Base-by-base conservation (phyloP, 2,888 invertebrate species). In the Apodemia duryi region DNA sequence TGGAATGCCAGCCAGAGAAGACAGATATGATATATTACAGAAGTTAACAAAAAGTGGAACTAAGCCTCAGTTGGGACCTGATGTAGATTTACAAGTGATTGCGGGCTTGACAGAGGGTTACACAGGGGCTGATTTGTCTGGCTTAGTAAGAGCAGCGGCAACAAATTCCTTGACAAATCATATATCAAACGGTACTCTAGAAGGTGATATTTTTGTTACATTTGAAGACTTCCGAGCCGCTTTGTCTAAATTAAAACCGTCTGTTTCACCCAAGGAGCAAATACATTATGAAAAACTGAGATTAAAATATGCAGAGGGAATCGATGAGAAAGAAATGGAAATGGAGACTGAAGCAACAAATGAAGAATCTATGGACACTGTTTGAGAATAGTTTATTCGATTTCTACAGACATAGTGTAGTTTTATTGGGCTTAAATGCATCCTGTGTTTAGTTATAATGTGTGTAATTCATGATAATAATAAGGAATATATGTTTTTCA, bases 51-150 rank as follows among this genome's bases (percentile, higher is more conserved):
- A 98, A 95, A 94, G 95, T 78, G 97, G 98, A 21, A 96, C 95
- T 0, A 94, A 93, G 73, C 98, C 98, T 0, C 92, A 91, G 68
- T 83, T 99, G 65, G 94, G 94, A 0, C 86, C 93, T 0, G 97
- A 97, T 83, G 97, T 98, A 0, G 93, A 95, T 78, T 90, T 99
- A 70, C 92, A 93, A 71, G 88, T 92, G 4, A 90, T 99, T 60
- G 96, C 96, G 0, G 92, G 85, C 10, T 92, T 95, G 67, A 93
- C 94, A 6, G 94, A 96, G 21, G 96, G 97, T 13, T 98, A 95
- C 79, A 97, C 98, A 0, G 99, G 99, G 28, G 99, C 99, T 0
- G 99, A 99, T 91, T 90, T 99, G 66, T 95, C 97, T 1, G 97
- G 98, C 0, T 87, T 99, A 63, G 95, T 99, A 0, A 93, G 97